A percentile compares a stretch with the other conserved stretches of the same genome.
Evolutionary conservation across 2,888 invertebrate species (phyloP).

Genomic region (Apocheima hispidaria): DNA sequence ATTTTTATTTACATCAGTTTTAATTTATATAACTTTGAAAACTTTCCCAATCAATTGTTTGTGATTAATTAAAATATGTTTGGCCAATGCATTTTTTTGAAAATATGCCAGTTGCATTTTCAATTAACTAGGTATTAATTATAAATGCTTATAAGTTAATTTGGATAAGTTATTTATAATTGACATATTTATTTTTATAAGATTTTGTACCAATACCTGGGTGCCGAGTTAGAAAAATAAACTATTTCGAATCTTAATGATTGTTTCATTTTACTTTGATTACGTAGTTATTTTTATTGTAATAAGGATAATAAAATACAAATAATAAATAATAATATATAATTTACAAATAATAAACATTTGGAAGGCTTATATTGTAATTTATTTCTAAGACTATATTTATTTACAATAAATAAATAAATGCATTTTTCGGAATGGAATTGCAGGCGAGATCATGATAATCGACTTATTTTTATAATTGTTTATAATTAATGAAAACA

Average conservation of each 20-base stretch:
- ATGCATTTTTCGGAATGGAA: conserved; percentile 16
- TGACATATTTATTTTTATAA: neutral
- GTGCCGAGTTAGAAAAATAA: neutral
- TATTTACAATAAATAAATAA: conserved; percentile 27
- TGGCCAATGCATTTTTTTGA: conserved; percentile 17
- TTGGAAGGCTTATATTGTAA: conserved; percentile 6
- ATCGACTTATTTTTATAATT: neutral
- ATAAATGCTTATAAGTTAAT: conserved; percentile 2
- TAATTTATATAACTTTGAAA: too few species aligned
- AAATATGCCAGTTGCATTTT: conserved; percentile 15
- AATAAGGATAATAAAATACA: neutral
- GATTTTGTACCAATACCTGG: neutral
- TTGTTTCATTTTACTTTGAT: neutral
- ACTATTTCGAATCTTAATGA: neutral
- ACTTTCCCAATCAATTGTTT: too few species aligned
- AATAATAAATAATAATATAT: neutral
- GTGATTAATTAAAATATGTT: neutral
- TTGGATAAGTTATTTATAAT: neutral
- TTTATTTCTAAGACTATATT: conserved; percentile 13
- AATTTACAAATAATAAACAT: conserved; percentile 10
- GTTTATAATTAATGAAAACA: neutral
- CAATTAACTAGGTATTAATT: neutral
- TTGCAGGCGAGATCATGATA: neutral
- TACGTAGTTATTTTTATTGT: neutral
- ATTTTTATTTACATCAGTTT: too few species aligned